Conservation (phyloP, 2,888 invertebrate species). For the Nephrotoma flavescens region DNA sequence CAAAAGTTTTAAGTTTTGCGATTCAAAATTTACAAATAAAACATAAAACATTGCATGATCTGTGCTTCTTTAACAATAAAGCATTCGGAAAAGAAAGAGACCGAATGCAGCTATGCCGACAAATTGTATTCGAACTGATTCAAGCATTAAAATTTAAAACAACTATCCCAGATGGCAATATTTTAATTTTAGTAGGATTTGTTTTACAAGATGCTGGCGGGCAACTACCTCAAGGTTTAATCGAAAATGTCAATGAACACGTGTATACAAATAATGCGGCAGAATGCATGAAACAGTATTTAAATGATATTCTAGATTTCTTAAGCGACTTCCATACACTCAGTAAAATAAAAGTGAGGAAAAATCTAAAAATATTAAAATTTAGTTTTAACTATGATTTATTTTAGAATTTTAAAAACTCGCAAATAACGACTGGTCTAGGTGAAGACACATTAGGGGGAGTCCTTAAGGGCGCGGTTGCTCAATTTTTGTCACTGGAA, state of each 20-base stretch:
- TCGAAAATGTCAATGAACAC: constrained; percentile 38
- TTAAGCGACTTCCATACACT: constrained; percentile 92
- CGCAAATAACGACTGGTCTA: constrained; percentile 47
- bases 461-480: constrained; percentile 88
- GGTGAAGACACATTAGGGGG: constrained; percentile 96
- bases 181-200: constrained; percentile 78
- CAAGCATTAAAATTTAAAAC: constrained; percentile 93
- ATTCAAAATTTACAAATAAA: constrained; percentile 77
- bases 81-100: constrained; percentile 88
- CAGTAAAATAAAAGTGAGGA: constrained; percentile 80
- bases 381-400: neutral
- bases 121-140: constrained; percentile 85
- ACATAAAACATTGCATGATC: constrained; percentile 64
- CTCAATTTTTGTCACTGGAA: constrained; percentile 86
- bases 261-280: constrained; percentile 67
- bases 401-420: constrained; percentile 53
- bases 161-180: constrained; percentile 85
- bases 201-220: constrained; percentile 89
- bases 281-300: constrained; percentile 85
- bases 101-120: constrained; percentile 79
- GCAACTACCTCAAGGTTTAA: constrained; percentile 60
- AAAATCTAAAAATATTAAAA: neutral
- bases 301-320: constrained; percentile 87
- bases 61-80: constrained; percentile 80
- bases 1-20: constrained; percentile 85